Evolutionary conservation across 1,140 invertebrate species (phyloP).

Genomic region (Brachionus calyciflorus): DNA sequence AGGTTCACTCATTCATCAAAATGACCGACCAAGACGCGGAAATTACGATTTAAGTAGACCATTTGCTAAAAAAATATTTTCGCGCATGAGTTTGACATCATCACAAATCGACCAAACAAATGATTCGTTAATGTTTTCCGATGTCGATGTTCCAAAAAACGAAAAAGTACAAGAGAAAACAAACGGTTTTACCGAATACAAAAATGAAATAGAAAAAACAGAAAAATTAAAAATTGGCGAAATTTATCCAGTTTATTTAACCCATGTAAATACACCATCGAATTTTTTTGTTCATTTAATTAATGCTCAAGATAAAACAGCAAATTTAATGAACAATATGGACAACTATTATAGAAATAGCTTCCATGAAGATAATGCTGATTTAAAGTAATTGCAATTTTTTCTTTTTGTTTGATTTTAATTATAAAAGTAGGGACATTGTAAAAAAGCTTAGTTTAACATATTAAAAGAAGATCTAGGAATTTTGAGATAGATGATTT

Average conservation of each 20-base stretch:
- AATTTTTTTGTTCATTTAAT: constrained; percentile 37
- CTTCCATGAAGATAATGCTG: constrained; percentile 13
- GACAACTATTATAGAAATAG: constrained; percentile 36
- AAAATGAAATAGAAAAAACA: neutral
- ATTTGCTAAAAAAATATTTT: neutral
- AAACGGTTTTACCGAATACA: neutral
- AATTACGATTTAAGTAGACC: constrained; percentile 10
- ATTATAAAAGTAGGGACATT: neutral
- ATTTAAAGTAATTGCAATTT: neutral
- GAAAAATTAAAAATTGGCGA: neutral
- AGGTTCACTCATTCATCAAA: neutral
- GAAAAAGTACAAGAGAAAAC: neutral
- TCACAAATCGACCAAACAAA: neutral
- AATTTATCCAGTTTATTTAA: constrained; percentile 4
- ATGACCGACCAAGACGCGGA: neutral
- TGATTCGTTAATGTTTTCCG: neutral
- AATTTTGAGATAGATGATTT: constrained; percentile 15
- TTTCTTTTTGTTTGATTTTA: neutral
- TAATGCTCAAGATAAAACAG: neutral
- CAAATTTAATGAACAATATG: constrained; percentile 20
- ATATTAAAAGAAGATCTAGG: neutral
- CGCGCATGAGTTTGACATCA: neutral
- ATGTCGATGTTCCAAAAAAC: neutral
- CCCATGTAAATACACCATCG: constrained; percentile 16
- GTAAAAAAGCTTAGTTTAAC: too few relatives aligned